These are phyloP conservation scores for Cavia porcellus DNA, from an alignment of 2,113 vertebrate genomes.

Conservation along the genomic window DNA sequence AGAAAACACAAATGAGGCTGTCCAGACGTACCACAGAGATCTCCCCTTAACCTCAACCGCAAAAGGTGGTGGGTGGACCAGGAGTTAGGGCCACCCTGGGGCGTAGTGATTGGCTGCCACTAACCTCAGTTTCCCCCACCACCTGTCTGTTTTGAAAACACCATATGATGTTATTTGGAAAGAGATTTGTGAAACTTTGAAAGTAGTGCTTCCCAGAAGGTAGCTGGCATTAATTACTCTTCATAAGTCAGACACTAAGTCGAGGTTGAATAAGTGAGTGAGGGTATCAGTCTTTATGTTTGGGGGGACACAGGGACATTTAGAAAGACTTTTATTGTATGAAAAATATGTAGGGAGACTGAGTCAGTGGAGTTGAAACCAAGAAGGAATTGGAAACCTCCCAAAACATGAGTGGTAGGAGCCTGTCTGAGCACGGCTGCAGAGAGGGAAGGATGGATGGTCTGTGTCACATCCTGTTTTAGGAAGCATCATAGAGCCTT, in stretches of 20 bases:
- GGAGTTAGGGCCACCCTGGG: neutral
- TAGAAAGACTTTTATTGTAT: neutral
- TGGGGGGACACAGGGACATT: neutral
- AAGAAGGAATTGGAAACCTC: constrained; percentile 42
- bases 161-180: neutral
- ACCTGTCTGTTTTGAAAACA: neutral
- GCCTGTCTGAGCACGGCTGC: neutral
- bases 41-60: neutral
- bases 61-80: neutral
- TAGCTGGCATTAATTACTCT: neutral
- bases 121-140: neutral
- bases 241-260: neutral
- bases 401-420: neutral
- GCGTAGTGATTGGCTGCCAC: rapidly evolving
- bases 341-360: constrained; percentile 7
- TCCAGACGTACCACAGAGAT: rapidly evolving
- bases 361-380: constrained; percentile 19
- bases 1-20: neutral
- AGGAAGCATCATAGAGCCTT: constrained; percentile 21
- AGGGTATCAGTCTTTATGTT: neutral
- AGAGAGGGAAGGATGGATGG: neutral
- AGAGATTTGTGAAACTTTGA: neutral
- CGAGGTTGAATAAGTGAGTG: neutral
- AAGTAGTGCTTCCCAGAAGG: neutral
- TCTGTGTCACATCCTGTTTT: neutral